Percentiles rank a stretch among this genome's conserved stretches.
phyloP scores from a whole-genome alignment of 2,113 vertebrate species.

The Tragelaphus imberbis region DNA sequence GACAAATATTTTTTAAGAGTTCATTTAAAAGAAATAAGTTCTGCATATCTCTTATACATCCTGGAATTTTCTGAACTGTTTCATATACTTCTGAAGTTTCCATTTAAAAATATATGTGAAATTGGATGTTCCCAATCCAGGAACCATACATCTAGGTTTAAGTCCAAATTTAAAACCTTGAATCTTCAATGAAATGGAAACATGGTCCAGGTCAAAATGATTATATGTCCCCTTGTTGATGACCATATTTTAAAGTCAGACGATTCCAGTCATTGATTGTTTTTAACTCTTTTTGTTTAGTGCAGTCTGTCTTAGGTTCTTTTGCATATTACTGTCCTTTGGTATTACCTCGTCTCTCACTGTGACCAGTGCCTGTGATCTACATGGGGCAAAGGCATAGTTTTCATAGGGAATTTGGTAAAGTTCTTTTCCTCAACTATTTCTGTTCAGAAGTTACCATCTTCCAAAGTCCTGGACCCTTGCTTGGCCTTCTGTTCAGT shows the following conservation, averaged over 20 bases:
- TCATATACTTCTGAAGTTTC: conserved; percentile 39
- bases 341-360: background rate
- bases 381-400: background rate
- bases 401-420: background rate
- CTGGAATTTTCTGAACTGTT: background rate
- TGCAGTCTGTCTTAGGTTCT: background rate
- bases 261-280: background rate
- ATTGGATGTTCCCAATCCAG: conserved; percentile 21
- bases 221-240: background rate
- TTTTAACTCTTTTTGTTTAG: background rate
- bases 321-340: background rate
- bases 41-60: background rate
- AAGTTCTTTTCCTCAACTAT: background rate
- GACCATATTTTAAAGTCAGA: background rate
- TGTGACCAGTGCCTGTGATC: background rate
- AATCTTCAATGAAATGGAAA: background rate
- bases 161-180: conserved; percentile 33
- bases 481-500: background rate
- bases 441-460: background rate
- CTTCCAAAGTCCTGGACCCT: background rate
- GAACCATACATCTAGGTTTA: background rate
- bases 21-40: background rate
- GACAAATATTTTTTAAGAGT: background rate
- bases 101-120: conserved; percentile 36
- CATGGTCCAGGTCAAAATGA: background rate